These are phyloP conservation scores for Dendrocopos noguchii DNA, from an alignment of 2,113 vertebrate species.

Conservation along the genomic window DNA sequence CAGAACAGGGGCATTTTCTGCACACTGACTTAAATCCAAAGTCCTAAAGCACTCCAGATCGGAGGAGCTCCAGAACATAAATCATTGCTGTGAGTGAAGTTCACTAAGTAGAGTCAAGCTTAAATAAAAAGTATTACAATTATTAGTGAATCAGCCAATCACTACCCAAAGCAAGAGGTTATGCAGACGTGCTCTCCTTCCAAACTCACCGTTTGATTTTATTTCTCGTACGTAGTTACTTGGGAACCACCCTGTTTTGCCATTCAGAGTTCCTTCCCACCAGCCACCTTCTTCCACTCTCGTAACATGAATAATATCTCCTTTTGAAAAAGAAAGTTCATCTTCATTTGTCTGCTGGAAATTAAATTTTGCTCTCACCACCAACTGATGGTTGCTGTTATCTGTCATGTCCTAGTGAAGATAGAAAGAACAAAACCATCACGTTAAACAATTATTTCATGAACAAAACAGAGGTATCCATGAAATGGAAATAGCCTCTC, in stretches of 20 bases:
- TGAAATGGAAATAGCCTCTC: background rate
- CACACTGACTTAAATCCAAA: background rate
- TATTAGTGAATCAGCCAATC: background rate
- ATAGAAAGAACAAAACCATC: background rate
- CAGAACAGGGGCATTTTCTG: background rate
- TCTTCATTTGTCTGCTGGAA: conserved; percentile 99
- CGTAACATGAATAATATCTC: conserved; percentile 92
- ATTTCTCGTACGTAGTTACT: conserved; percentile 97
- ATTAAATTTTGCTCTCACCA: conserved; percentile 95
- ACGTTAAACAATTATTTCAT: background rate
- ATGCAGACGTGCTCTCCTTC: background rate
- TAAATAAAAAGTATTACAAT: background rate
- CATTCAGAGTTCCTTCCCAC: conserved; percentile 93
- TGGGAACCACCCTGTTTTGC: conserved; percentile 96
- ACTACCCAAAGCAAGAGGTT: background rate
- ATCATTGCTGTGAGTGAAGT: background rate
- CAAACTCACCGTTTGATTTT: conserved; percentile 91
- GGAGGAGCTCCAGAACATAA: background rate
- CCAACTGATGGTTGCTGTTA: conserved; percentile 88
- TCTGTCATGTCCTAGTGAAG: conserved; percentile 95
- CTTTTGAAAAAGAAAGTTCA: conserved; percentile 94
- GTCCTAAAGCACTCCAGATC: background rate
- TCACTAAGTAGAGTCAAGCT: background rate
- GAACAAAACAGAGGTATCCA: background rate
- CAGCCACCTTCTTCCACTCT: conserved; percentile 97